Evolutionary conservation across 2,888 invertebrate genomes (phyloP).

Genomic region (Philopedon plagiatum): DNA sequence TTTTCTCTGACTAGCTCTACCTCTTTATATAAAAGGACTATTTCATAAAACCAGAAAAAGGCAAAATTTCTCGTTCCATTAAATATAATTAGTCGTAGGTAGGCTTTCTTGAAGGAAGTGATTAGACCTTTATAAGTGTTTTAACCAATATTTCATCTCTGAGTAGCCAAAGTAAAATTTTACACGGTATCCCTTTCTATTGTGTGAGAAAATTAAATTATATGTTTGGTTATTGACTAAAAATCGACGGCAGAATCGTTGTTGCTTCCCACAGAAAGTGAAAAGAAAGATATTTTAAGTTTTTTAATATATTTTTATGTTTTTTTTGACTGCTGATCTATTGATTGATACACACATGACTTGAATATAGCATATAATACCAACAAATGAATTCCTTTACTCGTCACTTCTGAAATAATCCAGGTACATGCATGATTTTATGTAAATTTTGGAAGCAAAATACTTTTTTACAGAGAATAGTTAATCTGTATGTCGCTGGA

Average conservation of each 20-base stretch:
- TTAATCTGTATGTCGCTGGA: no score
- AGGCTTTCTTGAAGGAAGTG: slow-evolving; percentile 37
- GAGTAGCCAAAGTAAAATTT: slow-evolving; percentile 40
- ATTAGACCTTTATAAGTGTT: slow-evolving; percentile 48
- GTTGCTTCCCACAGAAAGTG: slow-evolving; percentile 9
- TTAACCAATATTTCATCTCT: slow-evolving; percentile 42
- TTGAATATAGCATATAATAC: no score
- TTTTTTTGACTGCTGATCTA: neutral
- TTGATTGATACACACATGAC: neutral
- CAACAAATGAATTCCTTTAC: no score
- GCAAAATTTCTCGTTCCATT: neutral
- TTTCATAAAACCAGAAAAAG: no score
- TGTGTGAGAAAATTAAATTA: slow-evolving; percentile 46
- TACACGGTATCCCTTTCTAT: slow-evolving; percentile 46
- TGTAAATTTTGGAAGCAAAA: no score
- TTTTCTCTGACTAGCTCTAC: no score
- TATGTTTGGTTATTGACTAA: slow-evolving; percentile 37
- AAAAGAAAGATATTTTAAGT: neutral
- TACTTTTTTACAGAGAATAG: no score
- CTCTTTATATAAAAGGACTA: no score
- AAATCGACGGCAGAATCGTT: neutral
- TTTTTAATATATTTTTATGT: neutral
- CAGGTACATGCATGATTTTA: no score
- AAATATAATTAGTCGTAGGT: slow-evolving; percentile 35
- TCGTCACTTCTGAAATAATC: no score